These are phyloP conservation scores for Drosophila bipectinata DNA, from an alignment of 1,140 invertebrate species.

Conservation along the genomic window DNA sequence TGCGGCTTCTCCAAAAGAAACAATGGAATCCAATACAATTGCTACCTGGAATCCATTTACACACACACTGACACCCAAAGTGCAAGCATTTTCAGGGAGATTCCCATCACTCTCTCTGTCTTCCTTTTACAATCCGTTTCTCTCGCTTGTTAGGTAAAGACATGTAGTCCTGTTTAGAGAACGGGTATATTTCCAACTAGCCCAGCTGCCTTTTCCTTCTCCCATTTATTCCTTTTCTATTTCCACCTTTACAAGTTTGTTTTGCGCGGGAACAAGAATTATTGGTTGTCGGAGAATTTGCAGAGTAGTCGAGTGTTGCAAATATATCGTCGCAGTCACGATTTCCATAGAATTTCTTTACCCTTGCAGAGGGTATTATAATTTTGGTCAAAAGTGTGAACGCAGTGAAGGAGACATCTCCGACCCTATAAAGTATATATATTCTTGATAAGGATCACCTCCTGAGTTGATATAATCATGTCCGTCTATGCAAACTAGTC, in stretches of 20 bases:
- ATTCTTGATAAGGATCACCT: no score
- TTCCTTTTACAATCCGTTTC: neutral
- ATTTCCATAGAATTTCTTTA: neutral
- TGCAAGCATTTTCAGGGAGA: slow-evolving; percentile 19
- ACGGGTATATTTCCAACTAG: slow-evolving; percentile 64
- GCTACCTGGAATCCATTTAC: slow-evolving; percentile 41
- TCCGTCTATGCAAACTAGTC: no score
- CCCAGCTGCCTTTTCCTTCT: slow-evolving; percentile 27
- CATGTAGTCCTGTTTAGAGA: slow-evolving; percentile 14
- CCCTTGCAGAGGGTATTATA: no score
- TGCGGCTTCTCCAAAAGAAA: slow-evolving; percentile 19
- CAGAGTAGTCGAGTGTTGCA: slow-evolving; percentile 37
- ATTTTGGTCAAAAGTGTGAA: no score
- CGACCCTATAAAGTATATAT: no score
- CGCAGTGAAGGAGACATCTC: no score
- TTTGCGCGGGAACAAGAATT: slow-evolving; percentile 55
- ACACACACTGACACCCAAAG: slow-evolving; percentile 10
- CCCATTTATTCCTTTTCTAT: slow-evolving; percentile 17
- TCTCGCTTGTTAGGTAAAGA: slow-evolving; percentile 45
- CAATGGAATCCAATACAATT: slow-evolving; percentile 66
- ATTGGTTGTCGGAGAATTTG: slow-evolving; percentile 4
- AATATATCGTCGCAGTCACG: neutral
- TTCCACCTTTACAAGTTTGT: slow-evolving; percentile 22
- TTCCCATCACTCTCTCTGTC: neutral
- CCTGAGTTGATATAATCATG: no score